Evolutionary conservation across 2,113 vertebrate species (phyloP), one percentile per base, ranked within the genome.

Genomic region (Chloebia gouldiae): DNA sequence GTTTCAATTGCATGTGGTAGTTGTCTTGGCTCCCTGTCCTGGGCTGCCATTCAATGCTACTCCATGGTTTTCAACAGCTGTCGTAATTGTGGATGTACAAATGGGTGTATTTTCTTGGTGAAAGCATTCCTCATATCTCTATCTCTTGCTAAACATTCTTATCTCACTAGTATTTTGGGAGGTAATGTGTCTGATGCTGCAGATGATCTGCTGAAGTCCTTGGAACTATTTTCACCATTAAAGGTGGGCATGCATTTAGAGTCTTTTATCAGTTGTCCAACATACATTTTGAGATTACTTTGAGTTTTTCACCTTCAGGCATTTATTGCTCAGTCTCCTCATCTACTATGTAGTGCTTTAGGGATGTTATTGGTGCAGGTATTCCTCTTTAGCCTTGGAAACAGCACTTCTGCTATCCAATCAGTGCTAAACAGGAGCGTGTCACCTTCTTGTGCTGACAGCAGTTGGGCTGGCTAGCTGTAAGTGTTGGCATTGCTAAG

Each of bases 1-100:
- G 88, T 92, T 96, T 97, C 93, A 95, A 23, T 96, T 95, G 96
- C 88, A 86, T 84, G 90, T 94, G 65, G 93, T 96, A 84, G 88
- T 92, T 1, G 9, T 96, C 76, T 94, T 96, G 96, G 95, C 90
- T 90, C 72, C 49, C 18, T 40, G 60, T 94, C 86, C 86, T 81
- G 72, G 56, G 53, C 88, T 95, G 86, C 93, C 92, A 81, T 93
- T 97, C 95, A 92, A 6, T 78, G 81, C 88, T 94, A 16, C 82
- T 96, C 65, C 72, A 75, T 96, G 69, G 72, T 84, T 96, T 95
- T 93, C 83, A 92, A 76, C 94, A 96, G 77, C 88, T 94, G 87
- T 82, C 0, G 0, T 83, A 90, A 71, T 94, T 94, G n/a, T 85
- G 86, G 40, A 65, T 6, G 7, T 66, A 73, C 76, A 90, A 94